Evolutionary conservation across 23 tunicate genomes (phyloP), one percentile per base, ranked within the genome.

Genomic region (Trididemnum miniatum): DNA sequence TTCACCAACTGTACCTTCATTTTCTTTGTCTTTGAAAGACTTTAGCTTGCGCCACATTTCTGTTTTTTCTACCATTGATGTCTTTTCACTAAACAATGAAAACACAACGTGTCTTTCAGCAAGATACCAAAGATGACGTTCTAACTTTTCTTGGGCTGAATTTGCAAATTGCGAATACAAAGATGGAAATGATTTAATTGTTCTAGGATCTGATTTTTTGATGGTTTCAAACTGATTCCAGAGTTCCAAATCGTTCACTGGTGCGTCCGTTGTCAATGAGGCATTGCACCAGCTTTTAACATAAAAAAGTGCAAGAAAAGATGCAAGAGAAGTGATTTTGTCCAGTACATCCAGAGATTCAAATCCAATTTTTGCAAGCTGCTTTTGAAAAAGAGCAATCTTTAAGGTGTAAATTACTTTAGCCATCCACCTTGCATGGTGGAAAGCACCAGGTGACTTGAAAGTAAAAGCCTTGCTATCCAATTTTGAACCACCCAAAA

Each of bases 61-160:
- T 15, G 40, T 69, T 25, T 69, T 69, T 31, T 69, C 40, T 69
- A 25, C 5, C 20, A 33, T 31, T 31, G 75, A 69, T 28, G 31
- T 9, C 39, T 69, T 32, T 20, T 69, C 26, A 37, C 39, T 69
- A 25, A 69, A 31, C 2, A 69, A 5, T 69, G 75, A 31, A 69
- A 69, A 33, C 12, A 31, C 39, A 5, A 69, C 75, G 31, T 69
- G 38, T 31, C 75, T 69, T 69, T 69, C n/a, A 33, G 38, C 3
- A 34, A 30, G 37, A 69, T 69, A 69, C 75, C 75, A 69, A 20
- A 69, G 29, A n/a, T 69, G 75, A 12, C 26, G n/a, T 31, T 69
- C 39, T n/a, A 69, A 69, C 26, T 69, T 69, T 69, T 69, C 26
- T 12, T 69, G 75, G 3, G 75, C 75, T 69, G 75, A 69, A 3